Evolutionary conservation across 2,113 vertebrate genomes (phyloP).

Genomic region (Nycticebus coucang): DNA sequence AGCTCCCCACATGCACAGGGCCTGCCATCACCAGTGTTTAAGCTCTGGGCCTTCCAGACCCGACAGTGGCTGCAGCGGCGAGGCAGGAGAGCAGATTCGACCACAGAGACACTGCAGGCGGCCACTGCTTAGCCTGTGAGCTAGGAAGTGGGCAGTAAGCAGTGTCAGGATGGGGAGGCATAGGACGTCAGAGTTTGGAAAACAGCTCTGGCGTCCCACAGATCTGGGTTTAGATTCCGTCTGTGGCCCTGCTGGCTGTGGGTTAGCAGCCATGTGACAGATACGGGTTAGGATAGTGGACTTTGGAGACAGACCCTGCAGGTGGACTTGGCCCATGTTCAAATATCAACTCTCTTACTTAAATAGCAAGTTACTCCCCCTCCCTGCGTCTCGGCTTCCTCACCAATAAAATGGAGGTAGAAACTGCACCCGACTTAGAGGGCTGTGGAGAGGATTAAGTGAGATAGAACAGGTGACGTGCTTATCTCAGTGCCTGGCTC

Average conservation of each 20-base stretch:
- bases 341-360: background rate
- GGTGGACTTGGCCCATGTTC: background rate
- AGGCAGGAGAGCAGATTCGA: accelerated
- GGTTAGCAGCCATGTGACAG: background rate
- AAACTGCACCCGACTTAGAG: background rate
- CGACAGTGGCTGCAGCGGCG: background rate
- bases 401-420: background rate
- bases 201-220: background rate
- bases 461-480: background rate
- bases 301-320: background rate
- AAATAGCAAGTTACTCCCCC: background rate
- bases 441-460: background rate
- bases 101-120: too few species aligned
- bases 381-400: background rate
- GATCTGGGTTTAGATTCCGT: background rate
- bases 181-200: accelerated
- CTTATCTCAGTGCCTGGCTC: background rate
- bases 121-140: too few species aligned
- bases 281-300: background rate
- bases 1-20: accelerated
- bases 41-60: background rate
- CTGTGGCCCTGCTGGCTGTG: accelerated
- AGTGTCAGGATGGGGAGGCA: too few species aligned
- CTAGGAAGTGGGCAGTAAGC: background rate
- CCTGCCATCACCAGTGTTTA: background rate